Evolutionary conservation across 2,888 invertebrate species (phyloP), one percentile per base, ranked within the genome.

Genomic region (Chelonus formosanus): DNA sequence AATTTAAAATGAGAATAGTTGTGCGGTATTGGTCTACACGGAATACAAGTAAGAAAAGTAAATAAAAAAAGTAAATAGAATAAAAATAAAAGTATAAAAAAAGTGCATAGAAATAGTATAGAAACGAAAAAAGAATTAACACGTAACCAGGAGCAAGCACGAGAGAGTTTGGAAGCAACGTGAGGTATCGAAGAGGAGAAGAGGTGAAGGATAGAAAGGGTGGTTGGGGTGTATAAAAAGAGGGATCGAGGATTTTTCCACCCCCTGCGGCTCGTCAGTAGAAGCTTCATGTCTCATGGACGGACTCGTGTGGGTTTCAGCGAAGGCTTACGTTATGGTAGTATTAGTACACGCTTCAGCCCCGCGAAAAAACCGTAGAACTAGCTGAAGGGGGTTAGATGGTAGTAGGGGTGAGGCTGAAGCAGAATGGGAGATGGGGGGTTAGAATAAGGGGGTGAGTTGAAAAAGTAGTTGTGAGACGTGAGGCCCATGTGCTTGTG

Each of bases 191-290:
- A 36, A 20, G 48, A 45, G 47, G 34, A 57, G 58, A 57, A 36
- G 40, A 34, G 48, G 40, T 45, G 32, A 60, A 50, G 59, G 44
- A 48, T 40, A 44, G 35, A 67, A 43, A 4, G 63, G 43, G 55
- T 10, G 36, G 36, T 40, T 43, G 45, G 59, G 10, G 55, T 20
- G 54, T 34, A 57, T 44, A 43, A 32, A 58, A 35, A 53, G 35
- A 40, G 31, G 52, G 65, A 5, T 53, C 45, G 47, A 61, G 56
- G 58, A 52, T 65, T 65, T 63, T 53, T 60, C 52, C 55, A 53
- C 53, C 59, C 63, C 65, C 45, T 65, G 54, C 43, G 59, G 48
- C 59, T 65, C 65, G 65, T 59, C 65, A 65, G 63, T n/a, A 54
- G 52, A 63, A 35, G 55, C 47, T 10, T 34, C 35, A 20, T 31